Evolutionary conservation across 1,140 invertebrate species (phyloP).

Genomic region (Hesperophylax magnus): DNA sequence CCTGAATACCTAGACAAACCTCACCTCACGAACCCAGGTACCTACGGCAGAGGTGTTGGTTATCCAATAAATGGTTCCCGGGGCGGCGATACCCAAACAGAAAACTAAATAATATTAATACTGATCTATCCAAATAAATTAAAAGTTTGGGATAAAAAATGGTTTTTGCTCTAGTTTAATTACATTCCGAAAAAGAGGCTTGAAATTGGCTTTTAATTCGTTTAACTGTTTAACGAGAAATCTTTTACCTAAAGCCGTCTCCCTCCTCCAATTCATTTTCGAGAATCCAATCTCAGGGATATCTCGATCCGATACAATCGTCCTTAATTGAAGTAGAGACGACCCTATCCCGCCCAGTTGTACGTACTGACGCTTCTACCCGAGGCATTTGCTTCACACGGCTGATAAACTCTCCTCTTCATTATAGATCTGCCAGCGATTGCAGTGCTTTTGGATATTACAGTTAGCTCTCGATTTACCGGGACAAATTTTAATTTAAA

Average conservation of each 20-base stretch:
- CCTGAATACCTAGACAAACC: too few relatives aligned
- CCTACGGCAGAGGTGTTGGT: too few relatives aligned
- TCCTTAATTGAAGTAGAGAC: slow-evolving; percentile 10
- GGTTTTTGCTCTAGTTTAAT: too few relatives aligned
- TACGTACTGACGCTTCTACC: background rate
- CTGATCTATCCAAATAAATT: too few relatives aligned
- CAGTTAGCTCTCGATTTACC: too few relatives aligned
- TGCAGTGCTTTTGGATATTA: background rate
- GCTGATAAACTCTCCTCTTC: slow-evolving; percentile 6
- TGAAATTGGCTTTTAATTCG: slow-evolving; percentile 9
- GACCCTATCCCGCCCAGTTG: background rate
- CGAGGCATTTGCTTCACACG: background rate
- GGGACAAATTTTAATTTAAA: too few relatives aligned
- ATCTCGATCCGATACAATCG: slow-evolving; percentile 7
- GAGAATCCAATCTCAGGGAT: slow-evolving; percentile 1
- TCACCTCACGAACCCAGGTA: too few relatives aligned
- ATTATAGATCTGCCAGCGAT: slow-evolving; percentile 23
- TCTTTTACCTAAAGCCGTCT: slow-evolving; percentile 1
- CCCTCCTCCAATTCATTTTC: background rate
- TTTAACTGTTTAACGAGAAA: background rate
- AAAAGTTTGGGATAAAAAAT: too few relatives aligned
- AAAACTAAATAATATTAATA: too few relatives aligned
- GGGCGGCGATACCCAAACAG: too few relatives aligned
- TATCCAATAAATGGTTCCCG: too few relatives aligned
- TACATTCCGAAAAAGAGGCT: too few relatives aligned